phyloP scores from a whole-genome alignment of 2,113 vertebrate species.

The Erythrocercus mccallii region DNA sequence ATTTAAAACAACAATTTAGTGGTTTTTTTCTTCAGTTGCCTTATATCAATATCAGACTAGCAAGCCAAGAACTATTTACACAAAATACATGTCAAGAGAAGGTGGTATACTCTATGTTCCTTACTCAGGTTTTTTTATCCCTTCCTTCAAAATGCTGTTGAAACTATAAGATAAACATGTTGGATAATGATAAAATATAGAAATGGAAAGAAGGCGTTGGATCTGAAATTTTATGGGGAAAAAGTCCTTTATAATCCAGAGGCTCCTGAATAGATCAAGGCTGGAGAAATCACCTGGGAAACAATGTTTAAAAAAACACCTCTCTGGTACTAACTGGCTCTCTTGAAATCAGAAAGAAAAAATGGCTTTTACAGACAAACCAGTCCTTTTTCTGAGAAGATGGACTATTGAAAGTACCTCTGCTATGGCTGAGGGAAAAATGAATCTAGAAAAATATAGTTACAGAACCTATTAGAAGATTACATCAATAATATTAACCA shows the following conservation, averaged over 20 bases:
- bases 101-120: neutral
- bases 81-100: neutral
- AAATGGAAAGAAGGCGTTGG: neutral
- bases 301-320: neutral
- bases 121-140: constrained; percentile 7
- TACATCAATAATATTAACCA: neutral
- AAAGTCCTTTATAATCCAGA: neutral
- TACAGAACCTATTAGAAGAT: neutral
- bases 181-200: neutral
- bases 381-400: neutral
- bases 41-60: neutral
- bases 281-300: neutral
- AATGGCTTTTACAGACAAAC: neutral
- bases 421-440: neutral
- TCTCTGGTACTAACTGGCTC: neutral
- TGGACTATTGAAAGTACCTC: neutral
- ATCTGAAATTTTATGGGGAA: neutral
- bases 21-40: neutral
- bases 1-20: neutral
- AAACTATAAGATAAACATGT: neutral
- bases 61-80: constrained; percentile 12
- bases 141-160: neutral
- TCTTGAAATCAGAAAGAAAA: neutral
- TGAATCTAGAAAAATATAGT: neutral
- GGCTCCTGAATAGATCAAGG: neutral